Evolutionary conservation across 2,797 vertebrate species (phyloP), one percentile per base, ranked within the genome.

Genomic region (Myripristis jacobus): DNA sequence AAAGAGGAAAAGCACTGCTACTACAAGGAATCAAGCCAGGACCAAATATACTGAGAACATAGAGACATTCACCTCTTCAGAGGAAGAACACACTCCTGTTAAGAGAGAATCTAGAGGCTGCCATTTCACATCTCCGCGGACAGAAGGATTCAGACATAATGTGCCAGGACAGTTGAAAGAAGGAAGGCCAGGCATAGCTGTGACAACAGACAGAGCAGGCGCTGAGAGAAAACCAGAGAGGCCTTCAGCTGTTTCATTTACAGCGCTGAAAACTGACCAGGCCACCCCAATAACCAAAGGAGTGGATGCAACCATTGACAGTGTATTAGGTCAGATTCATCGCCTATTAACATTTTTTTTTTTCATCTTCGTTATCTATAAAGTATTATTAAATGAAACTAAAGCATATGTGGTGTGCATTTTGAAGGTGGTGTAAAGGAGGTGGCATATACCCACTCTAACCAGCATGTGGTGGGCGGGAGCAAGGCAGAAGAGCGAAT

Each of bases 401-500:
- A 0, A 29, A 56, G 9, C 51, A 0, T 68, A 1, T 75, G 61
- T 69, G 10, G 68, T 75, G 61, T 69, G 10, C 70, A 11, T 80
- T 72, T 41, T 61, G 44, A 66, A 98, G 98, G 90, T 70, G 94
- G 92, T 1, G 94, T 98, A 77, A 91, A 88, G 53, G 96, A 96
- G 80, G 96, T 98, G 86, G 92, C 86, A 12, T 96, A 96, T 60
- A 93, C 95, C 68, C 97, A 99, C 86, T 99, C 98, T 24, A 99
- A 99, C 90, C 98, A 99, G 91, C 93, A 88, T 0, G 94, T 99
- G 55, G 95, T 98, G 70, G 97, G 98, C 46, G 95, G 96, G 4
- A 99, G 97, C 95, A 96, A 92, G 92, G 96, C 95, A 11, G 98
- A 99, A 89, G 95, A 96, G 90, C 90, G 67, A 52, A 94, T 99